phyloP scores from a whole-genome alignment of 35 echinoderm and acorn worm species.

The Lytechinus pictus region DNA sequence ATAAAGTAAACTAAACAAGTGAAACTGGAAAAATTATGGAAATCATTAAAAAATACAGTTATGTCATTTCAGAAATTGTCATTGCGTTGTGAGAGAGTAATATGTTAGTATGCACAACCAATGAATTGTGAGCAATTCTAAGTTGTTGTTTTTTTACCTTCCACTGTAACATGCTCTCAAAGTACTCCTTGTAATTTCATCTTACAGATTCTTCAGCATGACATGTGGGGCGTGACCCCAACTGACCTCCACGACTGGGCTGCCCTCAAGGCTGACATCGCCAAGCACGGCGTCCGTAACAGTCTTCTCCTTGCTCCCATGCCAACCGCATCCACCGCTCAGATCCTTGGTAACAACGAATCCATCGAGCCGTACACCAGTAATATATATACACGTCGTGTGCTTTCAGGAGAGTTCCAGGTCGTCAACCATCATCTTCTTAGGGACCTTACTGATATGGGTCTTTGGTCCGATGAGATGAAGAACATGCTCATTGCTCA shows the following conservation, averaged over 20 bases:
- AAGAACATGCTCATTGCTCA: conserved; percentile 91
- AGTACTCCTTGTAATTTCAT: background rate
- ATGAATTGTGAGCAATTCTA: too few relatives aligned
- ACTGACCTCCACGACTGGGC: conserved; percentile 92
- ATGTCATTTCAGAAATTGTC: too few relatives aligned
- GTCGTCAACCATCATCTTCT: conserved; percentile 97
- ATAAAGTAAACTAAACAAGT: too few relatives aligned
- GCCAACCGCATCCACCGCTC: conserved; percentile 97
- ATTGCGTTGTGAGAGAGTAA: too few relatives aligned
- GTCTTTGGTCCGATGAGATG: conserved; percentile 94
- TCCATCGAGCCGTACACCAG: conserved; percentile 98
- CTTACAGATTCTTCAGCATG: conserved; percentile 84
- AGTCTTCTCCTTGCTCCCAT: conserved; percentile 96
- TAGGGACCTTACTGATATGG: conserved; percentile 86
- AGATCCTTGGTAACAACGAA: conserved; percentile 97
- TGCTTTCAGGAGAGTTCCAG: conserved; percentile 96
- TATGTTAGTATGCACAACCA: too few relatives aligned
- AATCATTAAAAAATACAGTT: too few relatives aligned
- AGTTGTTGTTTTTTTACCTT: too few relatives aligned
- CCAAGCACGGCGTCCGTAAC: conserved; percentile 86
- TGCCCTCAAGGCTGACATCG: conserved; percentile 79
- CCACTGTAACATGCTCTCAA: background rate
- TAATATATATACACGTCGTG: conserved; percentile 93
- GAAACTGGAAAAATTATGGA: too few relatives aligned
- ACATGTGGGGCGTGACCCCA: conserved; percentile 89